Percentiles rank a stretch among this genome's conserved stretches.
phyloP scores from a whole-genome alignment of 2,113 vertebrate genomes.

The Cyrtonyx montezumae region DNA sequence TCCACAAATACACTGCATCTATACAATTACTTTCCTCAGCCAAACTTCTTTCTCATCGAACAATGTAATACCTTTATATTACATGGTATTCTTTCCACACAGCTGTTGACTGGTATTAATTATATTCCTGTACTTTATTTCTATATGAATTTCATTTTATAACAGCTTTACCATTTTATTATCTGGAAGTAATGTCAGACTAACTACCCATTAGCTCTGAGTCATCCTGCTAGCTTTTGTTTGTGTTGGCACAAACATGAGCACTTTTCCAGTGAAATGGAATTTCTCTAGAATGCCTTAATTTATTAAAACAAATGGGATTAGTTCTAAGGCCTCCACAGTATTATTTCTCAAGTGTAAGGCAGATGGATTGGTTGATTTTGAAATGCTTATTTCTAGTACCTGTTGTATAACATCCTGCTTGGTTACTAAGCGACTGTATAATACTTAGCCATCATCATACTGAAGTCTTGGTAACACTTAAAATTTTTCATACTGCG shows the following conservation, averaged over 20 bases:
- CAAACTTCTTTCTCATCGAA: neutral
- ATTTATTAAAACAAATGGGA: constrained; percentile 41
- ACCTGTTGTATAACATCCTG: neutral
- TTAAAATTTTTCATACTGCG: neutral
- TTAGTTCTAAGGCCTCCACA: neutral
- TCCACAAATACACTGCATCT: neutral
- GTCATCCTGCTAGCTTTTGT: constrained; percentile 38
- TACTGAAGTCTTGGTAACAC: neutral
- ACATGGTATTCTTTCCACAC: neutral
- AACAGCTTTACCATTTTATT: neutral
- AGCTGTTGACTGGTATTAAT: neutral
- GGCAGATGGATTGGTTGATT: constrained; percentile 5
- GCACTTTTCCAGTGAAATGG: neutral
- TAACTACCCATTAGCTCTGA: constrained; percentile 1
- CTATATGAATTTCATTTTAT: constrained; percentile 14
- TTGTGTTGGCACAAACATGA: constrained; percentile 39
- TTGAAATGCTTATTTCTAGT: constrained; percentile 16
- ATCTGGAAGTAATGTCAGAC: neutral
- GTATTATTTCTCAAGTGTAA: neutral
- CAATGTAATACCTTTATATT: neutral
- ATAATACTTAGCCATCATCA: neutral
- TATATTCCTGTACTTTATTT: neutral
- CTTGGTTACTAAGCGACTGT: constrained; percentile 2
- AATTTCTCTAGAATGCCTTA: constrained; percentile 43
- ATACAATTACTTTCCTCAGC: neutral